Percentiles rank a stretch among this genome's conserved stretches.
Evolutionary conservation across 2,113 vertebrate genomes (phyloP).

Genomic region (Echinops telfairi): DNA sequence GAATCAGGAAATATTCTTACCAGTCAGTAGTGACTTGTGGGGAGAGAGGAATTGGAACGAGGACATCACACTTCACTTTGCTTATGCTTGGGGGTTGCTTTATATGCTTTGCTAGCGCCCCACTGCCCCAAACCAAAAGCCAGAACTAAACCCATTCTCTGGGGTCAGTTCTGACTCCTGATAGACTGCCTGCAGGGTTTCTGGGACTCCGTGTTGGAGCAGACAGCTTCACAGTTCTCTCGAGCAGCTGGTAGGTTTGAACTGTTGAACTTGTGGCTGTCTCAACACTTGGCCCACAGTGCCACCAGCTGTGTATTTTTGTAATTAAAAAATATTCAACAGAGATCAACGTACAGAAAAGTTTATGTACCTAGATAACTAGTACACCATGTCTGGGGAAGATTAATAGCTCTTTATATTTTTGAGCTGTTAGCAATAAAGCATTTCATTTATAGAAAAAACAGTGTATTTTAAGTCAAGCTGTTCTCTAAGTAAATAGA

Average conservation of each 20-base stretch:
- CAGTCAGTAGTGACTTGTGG: background rate
- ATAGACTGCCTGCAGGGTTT: no score
- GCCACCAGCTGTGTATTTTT: slow-evolving; percentile 5
- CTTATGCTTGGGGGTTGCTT: background rate
- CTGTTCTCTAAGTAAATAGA: background rate
- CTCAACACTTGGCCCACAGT: no score
- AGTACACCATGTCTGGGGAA: background rate
- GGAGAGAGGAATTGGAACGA: background rate
- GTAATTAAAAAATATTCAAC: slow-evolving; percentile 41
- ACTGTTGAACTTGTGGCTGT: no score
- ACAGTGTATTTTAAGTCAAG: slow-evolving; percentile 36
- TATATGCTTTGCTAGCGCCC: background rate
- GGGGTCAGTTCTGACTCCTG: no score
- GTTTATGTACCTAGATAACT: background rate
- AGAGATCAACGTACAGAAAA: background rate
- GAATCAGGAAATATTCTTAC: background rate
- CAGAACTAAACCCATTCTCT: no score
- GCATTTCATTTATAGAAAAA: slow-evolving; percentile 7
- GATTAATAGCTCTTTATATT: slow-evolving; percentile 1
- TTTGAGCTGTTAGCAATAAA: slow-evolving; percentile 1
- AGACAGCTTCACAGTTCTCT: no score
- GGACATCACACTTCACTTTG: background rate
- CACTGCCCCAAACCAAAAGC: background rate
- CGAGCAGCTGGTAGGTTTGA: no score
- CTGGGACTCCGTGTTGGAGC: no score